Evolutionary conservation across 2,888 invertebrate genomes (phyloP).

Genomic region (Hymenopus coronatus): DNA sequence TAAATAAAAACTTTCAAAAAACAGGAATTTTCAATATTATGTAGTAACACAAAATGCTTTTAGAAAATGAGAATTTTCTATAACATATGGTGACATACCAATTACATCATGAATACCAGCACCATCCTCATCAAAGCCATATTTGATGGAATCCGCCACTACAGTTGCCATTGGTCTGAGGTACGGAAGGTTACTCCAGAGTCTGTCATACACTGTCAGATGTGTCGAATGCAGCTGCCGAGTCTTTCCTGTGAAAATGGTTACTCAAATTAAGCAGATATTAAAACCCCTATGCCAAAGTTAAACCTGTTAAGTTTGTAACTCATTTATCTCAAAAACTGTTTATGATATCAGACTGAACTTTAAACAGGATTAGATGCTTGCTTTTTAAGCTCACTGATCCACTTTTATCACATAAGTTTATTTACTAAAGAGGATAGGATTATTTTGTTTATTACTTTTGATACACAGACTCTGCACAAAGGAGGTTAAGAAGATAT

Average conservation of each 20-base stretch:
- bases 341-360: too few species aligned
- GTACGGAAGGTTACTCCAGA: conserved; percentile 51
- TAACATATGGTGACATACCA: conserved; percentile 37
- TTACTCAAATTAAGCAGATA: neutral
- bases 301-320: too few species aligned
- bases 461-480: too few species aligned
- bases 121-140: conserved; percentile 51
- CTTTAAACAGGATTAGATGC: too few species aligned
- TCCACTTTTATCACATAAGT: too few species aligned
- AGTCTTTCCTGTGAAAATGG: conserved; percentile 45
- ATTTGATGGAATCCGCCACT: conserved; percentile 49
- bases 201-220: conserved; percentile 48
- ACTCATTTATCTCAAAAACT: too few species aligned
- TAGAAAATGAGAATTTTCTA: neutral
- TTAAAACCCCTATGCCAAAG: too few species aligned
- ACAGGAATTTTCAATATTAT: neutral
- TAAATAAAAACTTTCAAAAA: too few species aligned
- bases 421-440: too few species aligned
- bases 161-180: conserved; percentile 51
- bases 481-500: too few species aligned
- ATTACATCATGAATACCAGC: conserved; percentile 51
- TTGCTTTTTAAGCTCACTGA: too few species aligned
- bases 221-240: conserved; percentile 50
- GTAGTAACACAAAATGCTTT: neutral
- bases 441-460: too few species aligned